These are phyloP conservation scores for Cataglyphis hispanica DNA, from an alignment of 1,140 invertebrate genomes.

Conservation along the genomic window DNA sequence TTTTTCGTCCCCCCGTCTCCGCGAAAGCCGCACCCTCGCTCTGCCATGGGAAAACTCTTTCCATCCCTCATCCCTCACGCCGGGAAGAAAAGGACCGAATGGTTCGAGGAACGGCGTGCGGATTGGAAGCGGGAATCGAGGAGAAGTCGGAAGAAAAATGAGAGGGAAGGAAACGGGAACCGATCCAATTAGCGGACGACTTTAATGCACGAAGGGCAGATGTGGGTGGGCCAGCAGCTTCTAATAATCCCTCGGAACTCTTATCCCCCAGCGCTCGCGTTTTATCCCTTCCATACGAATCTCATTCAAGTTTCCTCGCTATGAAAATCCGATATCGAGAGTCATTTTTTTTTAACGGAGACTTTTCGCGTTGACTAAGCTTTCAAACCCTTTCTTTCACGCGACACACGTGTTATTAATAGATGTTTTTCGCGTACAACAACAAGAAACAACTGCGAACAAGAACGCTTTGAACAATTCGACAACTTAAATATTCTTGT, in stretches of 20 bases:
- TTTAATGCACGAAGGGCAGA: slow-evolving; percentile 76
- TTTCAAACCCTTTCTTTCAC: slow-evolving; percentile 31
- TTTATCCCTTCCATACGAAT: slow-evolving; percentile 46
- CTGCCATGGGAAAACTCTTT: slow-evolving; percentile 20
- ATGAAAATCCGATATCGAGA: slow-evolving; percentile 61
- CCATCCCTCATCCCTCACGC: slow-evolving; percentile 32
- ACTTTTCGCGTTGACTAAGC: slow-evolving; percentile 79
- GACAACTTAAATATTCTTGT: not conserved
- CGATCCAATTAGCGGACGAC: slow-evolving; percentile 82
- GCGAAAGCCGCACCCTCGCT: not conserved
- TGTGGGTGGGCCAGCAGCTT: slow-evolving; percentile 71
- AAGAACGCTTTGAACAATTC: not conserved
- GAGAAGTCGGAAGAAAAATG: slow-evolving; percentile 68
- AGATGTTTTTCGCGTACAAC: not conserved
- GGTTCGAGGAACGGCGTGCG: not conserved
- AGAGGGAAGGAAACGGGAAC: slow-evolving; percentile 59
- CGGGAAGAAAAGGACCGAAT: slow-evolving; percentile 43
- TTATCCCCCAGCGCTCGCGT: slow-evolving; percentile 53
- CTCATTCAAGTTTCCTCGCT: slow-evolving; percentile 32
- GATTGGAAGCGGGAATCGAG: slow-evolving; percentile 32
- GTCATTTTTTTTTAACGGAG: slow-evolving; percentile 72
- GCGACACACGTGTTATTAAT: not conserved
- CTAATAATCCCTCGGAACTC: slow-evolving; percentile 76
- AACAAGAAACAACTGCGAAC: not conserved
- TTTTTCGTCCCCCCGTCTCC: slow-evolving; percentile 51